Evolutionary conservation across 2,888 invertebrate genomes (phyloP).

Genomic region (Aphodius sticticus): DNA sequence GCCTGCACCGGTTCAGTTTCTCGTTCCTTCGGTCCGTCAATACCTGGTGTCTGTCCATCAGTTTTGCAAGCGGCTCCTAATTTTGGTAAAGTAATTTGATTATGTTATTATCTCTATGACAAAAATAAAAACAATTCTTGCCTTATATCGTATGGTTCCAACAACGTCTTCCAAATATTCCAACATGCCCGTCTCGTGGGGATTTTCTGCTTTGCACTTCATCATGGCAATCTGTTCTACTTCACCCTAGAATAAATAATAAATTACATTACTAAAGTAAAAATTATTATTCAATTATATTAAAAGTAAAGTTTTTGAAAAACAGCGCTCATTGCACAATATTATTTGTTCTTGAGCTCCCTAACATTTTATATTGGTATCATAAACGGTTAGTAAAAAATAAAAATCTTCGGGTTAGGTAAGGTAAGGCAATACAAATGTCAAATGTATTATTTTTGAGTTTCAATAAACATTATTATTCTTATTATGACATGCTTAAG

Average conservation of each 20-base stretch:
- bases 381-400: no score
- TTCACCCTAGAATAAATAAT: conserved; percentile 77
- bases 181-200: conserved; percentile 94
- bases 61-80: conserved; percentile 79
- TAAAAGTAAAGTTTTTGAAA: conserved; percentile 5
- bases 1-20: conserved; percentile 84
- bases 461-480: no score
- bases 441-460: no score
- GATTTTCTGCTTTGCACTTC: conserved; percentile 90
- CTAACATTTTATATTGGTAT: no score
- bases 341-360: no score
- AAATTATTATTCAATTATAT: background rate
- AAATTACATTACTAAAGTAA: conserved; percentile 25
- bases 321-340: background rate
- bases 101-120: no score
- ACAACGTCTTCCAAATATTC: conserved; percentile 99
- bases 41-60: conserved; percentile 76
- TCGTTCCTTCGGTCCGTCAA: conserved; percentile 78
- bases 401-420: no score
- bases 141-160: conserved; percentile 85
- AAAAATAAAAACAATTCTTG: conserved; percentile 47
- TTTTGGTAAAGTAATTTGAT: conserved; percentile 21
- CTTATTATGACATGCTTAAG: no score
- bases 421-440: no score
- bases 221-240: conserved; percentile 99